phyloP scores from a whole-genome alignment of 1,140 invertebrate species.

The Philopotamus ludificatus region DNA sequence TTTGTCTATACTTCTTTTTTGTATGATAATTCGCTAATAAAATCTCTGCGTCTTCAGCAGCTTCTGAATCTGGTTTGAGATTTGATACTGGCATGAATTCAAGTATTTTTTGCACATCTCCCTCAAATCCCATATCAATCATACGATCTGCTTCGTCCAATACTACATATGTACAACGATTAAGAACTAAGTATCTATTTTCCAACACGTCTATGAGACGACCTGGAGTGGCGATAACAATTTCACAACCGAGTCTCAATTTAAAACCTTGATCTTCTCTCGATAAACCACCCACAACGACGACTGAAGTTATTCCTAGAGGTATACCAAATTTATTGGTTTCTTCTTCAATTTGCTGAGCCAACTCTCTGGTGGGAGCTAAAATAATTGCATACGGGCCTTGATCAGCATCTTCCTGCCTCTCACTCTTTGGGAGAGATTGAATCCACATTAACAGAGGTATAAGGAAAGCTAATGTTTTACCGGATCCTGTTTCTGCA shows the following conservation, averaged over 20 bases:
- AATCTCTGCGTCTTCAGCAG: conserved; percentile 92
- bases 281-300: conserved; percentile 96
- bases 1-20: conserved; percentile 98
- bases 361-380: conserved; percentile 97
- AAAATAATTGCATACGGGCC: conserved; percentile 99
- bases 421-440: conserved; percentile 92
- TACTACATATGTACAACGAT: conserved; percentile 94
- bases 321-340: conserved; percentile 96
- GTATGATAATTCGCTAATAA: conserved; percentile 93
- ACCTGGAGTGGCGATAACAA: conserved; percentile 99
- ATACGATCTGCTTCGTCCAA: conserved; percentile 95
- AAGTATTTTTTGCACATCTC: conserved; percentile 96
- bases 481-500: conserved; percentile 97
- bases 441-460: conserved; percentile 98
- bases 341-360: conserved; percentile 99
- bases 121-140: conserved; percentile 99
- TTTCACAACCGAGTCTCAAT: conserved; percentile 96
- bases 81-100: conserved; percentile 99
- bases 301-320: conserved; percentile 93
- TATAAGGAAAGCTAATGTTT: conserved; percentile 97
- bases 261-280: conserved; percentile 98
- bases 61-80: conserved; percentile 97
- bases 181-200: conserved; percentile 95
- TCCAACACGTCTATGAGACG: conserved; percentile 98
- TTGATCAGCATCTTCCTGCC: conserved; percentile 87